Conservation (phyloP, 2,113 vertebrate species). For the Merops nubicus region DNA sequence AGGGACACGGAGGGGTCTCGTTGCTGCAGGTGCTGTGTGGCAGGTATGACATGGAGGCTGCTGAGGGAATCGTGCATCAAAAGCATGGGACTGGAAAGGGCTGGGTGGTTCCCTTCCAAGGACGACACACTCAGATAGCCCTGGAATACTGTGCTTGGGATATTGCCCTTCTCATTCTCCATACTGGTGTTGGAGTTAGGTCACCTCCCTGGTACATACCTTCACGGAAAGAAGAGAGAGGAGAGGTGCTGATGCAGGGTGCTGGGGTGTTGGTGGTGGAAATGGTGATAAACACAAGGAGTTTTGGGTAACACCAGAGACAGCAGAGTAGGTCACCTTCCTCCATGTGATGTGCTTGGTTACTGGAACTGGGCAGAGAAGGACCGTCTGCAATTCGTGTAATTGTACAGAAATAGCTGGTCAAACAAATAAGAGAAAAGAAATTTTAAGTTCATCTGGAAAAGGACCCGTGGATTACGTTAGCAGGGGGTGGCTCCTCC, state of each 20-base stretch:
- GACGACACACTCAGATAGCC: no score
- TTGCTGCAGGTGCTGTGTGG: background rate
- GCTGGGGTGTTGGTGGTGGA: background rate
- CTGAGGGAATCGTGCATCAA: background rate
- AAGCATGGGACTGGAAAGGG: background rate
- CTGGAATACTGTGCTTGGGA: background rate
- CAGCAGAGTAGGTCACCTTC: no score
- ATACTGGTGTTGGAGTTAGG: background rate
- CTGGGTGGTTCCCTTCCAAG: fast-evolving
- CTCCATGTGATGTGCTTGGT: fast-evolving
- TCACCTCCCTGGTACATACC: background rate
- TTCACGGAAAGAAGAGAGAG: background rate
- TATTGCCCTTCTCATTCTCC: background rate
- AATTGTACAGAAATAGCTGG: background rate
- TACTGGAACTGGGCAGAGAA: background rate
- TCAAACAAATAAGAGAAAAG: background rate
- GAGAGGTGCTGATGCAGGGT: background rate
- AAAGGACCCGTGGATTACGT: background rate
- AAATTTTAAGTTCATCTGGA: background rate
- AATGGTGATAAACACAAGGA: background rate
- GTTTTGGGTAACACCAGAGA: background rate
- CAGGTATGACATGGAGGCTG: fast-evolving
- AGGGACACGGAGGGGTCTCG: fast-evolving
- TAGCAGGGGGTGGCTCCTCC: background rate
- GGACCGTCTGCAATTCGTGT: background rate